These are phyloP conservation scores for Zygothrica quintamaculata DNA, from an alignment of 2,888 invertebrate genomes.

Conservation along the genomic window DNA sequence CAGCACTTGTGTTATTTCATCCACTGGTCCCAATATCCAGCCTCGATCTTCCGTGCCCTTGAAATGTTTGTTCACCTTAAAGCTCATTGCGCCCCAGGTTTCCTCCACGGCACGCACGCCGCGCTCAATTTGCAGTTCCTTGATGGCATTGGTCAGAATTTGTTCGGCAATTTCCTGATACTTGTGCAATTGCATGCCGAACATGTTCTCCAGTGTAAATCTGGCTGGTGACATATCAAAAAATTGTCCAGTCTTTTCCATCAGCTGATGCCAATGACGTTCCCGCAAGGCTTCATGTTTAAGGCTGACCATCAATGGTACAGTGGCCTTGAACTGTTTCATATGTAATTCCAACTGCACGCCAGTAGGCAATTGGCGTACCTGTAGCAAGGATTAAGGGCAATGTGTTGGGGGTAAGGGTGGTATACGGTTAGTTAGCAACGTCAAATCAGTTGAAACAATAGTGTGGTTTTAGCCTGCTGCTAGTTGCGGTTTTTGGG, in stretches of 20 bases:
- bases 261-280: constrained; percentile 95
- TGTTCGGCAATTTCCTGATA: constrained; percentile 93
- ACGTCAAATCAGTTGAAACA: constrained; percentile 77
- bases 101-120: constrained; percentile 93
- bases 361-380: constrained; percentile 87
- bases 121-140: constrained; percentile 95
- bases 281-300: constrained; percentile 96
- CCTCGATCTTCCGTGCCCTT: constrained; percentile 93
- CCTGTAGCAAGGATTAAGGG: constrained; percentile 56
- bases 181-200: constrained; percentile 94
- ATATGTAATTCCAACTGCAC: constrained; percentile 91
- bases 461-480: constrained; percentile 63
- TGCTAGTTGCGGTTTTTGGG: constrained; percentile 48
- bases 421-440: constrained; percentile 63
- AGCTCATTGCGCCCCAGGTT: constrained; percentile 88
- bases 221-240: constrained; percentile 95
- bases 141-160: constrained; percentile 94
- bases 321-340: constrained; percentile 94
- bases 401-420: not conserved
- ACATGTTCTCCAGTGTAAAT: constrained; percentile 97
- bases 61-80: constrained; percentile 88
- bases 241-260: constrained; percentile 91
- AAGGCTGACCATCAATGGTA: constrained; percentile 95
- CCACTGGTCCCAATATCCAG: constrained; percentile 89
- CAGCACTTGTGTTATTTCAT: constrained; percentile 91